phyloP scores from a whole-genome alignment of 2,113 vertebrate species.

The Pelodiscus sinensis region DNA sequence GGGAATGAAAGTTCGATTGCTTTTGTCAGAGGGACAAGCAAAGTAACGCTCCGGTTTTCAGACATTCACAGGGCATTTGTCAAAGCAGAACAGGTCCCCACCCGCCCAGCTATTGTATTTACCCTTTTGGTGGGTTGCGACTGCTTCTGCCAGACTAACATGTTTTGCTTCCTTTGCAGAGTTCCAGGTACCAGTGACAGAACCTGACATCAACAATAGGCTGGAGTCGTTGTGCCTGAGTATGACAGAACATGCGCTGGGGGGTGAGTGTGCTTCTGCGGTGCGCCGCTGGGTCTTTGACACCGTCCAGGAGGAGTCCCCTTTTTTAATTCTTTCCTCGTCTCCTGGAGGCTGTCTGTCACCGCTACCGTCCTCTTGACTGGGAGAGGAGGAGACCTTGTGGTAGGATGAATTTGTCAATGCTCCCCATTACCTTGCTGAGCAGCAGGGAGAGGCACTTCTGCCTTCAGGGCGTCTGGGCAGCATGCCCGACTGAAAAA shows the following conservation, averaged over 20 bases:
- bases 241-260: constrained; percentile 98
- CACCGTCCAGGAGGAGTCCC: neutral
- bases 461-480: neutral
- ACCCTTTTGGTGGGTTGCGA: neutral
- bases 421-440: neutral
- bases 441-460: neutral
- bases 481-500: neutral
- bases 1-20: neutral
- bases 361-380: constrained; percentile 7
- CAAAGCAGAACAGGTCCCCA: neutral
- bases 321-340: neutral
- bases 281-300: neutral
- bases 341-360: neutral
- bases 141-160: neutral
- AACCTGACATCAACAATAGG: constrained; percentile 99
- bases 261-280: constrained; percentile 82
- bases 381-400: neutral
- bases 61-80: neutral
- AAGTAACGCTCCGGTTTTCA: neutral
- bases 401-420: neutral
- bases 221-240: constrained; percentile 99
- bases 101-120: neutral
- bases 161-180: constrained; percentile 78
- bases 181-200: constrained; percentile 93
- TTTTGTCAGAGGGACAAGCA: neutral